Percentiles rank a stretch among this genome's conserved stretches.
Conservation (phyloP, 2,797 vertebrate species). For the Gallinago nigripennis region DNA sequence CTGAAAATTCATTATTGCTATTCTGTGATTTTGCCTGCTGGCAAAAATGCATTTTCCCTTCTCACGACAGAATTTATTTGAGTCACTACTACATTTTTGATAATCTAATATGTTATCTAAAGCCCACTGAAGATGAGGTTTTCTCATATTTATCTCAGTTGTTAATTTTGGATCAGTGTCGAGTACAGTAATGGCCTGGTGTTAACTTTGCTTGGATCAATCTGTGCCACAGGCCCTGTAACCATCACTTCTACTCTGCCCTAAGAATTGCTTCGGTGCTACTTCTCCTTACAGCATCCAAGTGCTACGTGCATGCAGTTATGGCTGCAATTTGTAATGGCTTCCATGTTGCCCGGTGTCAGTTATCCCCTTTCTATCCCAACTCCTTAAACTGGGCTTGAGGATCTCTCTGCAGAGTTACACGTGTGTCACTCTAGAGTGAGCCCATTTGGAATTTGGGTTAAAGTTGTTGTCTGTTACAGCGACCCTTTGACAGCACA, state of each 20-base stretch:
- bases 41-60: background rate
- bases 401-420: constrained; percentile 12
- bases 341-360: background rate
- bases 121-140: background rate
- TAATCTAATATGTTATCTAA: background rate
- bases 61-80: background rate
- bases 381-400: background rate
- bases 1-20: background rate
- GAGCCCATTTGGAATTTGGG: constrained; percentile 60
- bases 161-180: background rate
- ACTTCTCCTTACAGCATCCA: fast-evolving
- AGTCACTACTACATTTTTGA: background rate
- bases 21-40: background rate
- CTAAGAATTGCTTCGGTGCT: background rate
- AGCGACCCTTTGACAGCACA: constrained; percentile 97
- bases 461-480: constrained; percentile 95
- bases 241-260: background rate
- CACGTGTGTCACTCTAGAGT: background rate
- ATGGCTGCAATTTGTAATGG: background rate
- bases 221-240: background rate
- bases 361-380: background rate
- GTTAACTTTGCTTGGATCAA: background rate
- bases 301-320: background rate
- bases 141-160: background rate
- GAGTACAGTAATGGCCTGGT: background rate